Percentiles rank a stretch among this genome's conserved stretches.
Evolutionary conservation across 2,797 vertebrate species (phyloP).

Genomic region (Molossus alvarezi): DNA sequence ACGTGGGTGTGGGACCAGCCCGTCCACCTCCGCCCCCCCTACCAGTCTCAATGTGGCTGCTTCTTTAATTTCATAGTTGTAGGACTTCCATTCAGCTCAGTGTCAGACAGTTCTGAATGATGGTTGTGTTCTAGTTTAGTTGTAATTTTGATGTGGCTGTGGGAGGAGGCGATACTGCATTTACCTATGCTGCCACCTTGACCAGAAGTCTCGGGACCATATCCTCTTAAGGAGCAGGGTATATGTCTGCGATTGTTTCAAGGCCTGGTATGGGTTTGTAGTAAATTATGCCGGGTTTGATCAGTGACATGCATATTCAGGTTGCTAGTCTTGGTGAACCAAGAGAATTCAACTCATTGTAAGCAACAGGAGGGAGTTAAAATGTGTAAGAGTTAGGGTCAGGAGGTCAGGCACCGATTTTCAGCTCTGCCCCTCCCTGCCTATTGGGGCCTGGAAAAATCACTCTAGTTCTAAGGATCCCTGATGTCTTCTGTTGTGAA

Average conservation of each 20-base stretch:
- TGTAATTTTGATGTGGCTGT: too few species aligned
- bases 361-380: background rate
- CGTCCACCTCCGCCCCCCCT: too few species aligned
- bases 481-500: background rate
- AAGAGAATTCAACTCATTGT: slow-evolving; percentile 30
- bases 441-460: background rate
- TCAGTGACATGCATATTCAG: background rate
- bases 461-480: slow-evolving; percentile 19
- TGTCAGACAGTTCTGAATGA: too few species aligned
- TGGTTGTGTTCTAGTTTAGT: too few species aligned
- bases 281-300: background rate
- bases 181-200: too few species aligned
- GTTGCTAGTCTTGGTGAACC: background rate
- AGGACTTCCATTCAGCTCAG: too few species aligned
- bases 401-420: background rate
- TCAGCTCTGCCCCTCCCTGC: background rate
- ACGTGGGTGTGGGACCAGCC: too few species aligned
- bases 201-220: background rate
- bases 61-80: too few species aligned
- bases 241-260: background rate
- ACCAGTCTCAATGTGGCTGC: too few species aligned
- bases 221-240: background rate
- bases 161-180: too few species aligned
- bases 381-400: background rate
- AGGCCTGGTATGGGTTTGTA: background rate